Evolutionary conservation across 1,140 invertebrate species (phyloP).

Genomic region (Drosophila ercepeae): DNA sequence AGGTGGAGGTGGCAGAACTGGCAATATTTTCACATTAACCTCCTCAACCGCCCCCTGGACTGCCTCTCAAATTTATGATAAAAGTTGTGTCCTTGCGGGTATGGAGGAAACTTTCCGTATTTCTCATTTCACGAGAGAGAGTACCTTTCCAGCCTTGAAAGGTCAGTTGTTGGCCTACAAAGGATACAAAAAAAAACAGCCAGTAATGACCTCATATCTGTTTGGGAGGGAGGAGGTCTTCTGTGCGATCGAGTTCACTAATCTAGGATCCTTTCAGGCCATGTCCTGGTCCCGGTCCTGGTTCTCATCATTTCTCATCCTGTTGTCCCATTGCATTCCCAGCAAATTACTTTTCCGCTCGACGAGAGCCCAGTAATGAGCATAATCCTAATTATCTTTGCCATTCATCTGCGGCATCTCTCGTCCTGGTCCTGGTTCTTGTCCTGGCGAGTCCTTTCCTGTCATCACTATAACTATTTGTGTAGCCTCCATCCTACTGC

Average conservation of each 20-base stretch:
- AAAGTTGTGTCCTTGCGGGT: constrained; percentile 53
- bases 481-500: neutral
- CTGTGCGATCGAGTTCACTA: constrained; percentile 1
- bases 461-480: constrained; percentile 1
- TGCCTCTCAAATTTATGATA: constrained; percentile 62
- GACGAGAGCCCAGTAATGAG: constrained; percentile 32
- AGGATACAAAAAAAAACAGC: neutral
- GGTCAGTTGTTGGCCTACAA: constrained; percentile 1
- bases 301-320: neutral
- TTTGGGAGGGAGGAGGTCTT: neutral
- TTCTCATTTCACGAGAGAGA: constrained; percentile 9
- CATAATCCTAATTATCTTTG: constrained; percentile 56
- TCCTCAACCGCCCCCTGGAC: constrained; percentile 14
- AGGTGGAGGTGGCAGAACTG: neutral
- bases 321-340: neutral
- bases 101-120: constrained; percentile 13
- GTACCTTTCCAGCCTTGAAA: neutral
- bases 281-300: neutral
- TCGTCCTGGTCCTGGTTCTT: neutral
- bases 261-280: neutral
- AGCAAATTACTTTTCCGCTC: constrained; percentile 56
- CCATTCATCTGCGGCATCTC: constrained; percentile 18
- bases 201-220: neutral
- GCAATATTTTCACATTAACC: constrained; percentile 62
- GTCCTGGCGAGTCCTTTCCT: neutral